These are phyloP conservation scores for Gallirallus australis DNA, from an alignment of 2,797 vertebrate species.

Conservation along the genomic window DNA sequence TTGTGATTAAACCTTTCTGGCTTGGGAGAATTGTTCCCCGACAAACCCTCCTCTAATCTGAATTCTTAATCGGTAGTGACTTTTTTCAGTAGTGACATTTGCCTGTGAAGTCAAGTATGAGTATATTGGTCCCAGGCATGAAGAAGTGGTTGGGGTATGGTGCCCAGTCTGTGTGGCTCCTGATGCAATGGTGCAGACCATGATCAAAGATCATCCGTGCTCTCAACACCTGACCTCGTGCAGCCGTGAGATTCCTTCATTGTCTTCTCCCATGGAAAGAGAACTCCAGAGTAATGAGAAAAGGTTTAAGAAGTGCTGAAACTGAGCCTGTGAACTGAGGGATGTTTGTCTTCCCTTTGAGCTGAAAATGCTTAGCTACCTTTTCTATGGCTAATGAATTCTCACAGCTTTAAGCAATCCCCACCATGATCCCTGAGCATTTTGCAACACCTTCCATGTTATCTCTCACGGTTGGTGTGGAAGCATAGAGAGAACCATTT, in stretches of 20 bases:
- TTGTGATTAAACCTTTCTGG: background rate
- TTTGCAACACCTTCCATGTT: background rate
- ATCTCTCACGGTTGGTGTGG: fast-evolving
- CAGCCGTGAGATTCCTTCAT: background rate
- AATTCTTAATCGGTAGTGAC: background rate
- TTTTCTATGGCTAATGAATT: background rate
- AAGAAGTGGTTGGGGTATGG: background rate
- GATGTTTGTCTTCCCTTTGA: background rate
- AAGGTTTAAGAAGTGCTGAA: background rate
- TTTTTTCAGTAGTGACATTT: background rate
- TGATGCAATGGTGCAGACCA: background rate
- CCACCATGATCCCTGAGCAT: background rate
- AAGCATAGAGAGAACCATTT: background rate
- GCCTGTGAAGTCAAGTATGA: background rate
- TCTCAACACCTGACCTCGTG: background rate
- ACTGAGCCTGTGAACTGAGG: background rate
- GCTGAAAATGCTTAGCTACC: background rate
- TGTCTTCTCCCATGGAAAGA: background rate
- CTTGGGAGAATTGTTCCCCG: background rate
- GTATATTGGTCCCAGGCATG: background rate
- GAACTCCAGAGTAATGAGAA: background rate
- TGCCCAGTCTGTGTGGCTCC: background rate
- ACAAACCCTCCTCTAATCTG: background rate
- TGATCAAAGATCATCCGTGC: no score
- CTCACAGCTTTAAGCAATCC: background rate